These are phyloP conservation scores for Sclerodermus sp. DNA, from an alignment of 2,888 invertebrate species.

Conservation along the genomic window DNA sequence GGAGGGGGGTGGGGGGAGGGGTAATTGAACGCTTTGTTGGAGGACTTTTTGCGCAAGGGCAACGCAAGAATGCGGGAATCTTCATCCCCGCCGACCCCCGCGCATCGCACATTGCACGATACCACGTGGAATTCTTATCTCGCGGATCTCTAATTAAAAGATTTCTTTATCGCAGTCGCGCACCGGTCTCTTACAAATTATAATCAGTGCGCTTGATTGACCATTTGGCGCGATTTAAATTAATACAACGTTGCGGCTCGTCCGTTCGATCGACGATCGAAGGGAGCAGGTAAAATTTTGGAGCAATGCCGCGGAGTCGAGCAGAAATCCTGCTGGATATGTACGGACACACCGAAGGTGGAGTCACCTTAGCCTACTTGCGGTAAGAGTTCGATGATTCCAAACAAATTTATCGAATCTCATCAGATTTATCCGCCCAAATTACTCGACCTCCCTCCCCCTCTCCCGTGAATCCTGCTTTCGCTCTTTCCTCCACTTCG, in stretches of 20 bases:
- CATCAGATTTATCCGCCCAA: too few relatives aligned
- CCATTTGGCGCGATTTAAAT: slow-evolving; percentile 14
- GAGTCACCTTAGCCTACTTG: slow-evolving; percentile 38
- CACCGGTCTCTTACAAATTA: slow-evolving; percentile 7
- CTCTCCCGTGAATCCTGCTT: too few relatives aligned
- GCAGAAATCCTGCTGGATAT: slow-evolving; percentile 41
- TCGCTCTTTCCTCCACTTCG: too few relatives aligned
- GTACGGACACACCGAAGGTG: slow-evolving; percentile 35
- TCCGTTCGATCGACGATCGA: too few relatives aligned
- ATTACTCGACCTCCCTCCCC: too few relatives aligned
- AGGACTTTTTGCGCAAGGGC: slow-evolving; percentile 13
- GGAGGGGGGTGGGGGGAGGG: too few relatives aligned
- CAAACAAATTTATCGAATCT: too few relatives aligned
- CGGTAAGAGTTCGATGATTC: slow-evolving; percentile 29
- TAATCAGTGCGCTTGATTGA: slow-evolving; percentile 14
- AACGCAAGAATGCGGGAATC: too few relatives aligned
- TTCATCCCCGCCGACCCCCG: too few relatives aligned
- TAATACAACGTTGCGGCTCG: too few relatives aligned
- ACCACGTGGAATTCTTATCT: slow-evolving; percentile 24
- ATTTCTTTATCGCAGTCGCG: slow-evolving; percentile 29
- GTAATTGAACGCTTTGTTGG: slow-evolving; percentile 33
- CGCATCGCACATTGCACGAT: too few relatives aligned
- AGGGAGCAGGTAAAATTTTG: too few relatives aligned
- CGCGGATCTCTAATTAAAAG: slow-evolving; percentile 42
- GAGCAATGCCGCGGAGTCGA: slow-evolving; percentile 34